A percentile compares a stretch with the other conserved stretches of the same genome.
phyloP scores from a whole-genome alignment of 2,888 invertebrate species.

The Scrobipalpa atriplicella region DNA sequence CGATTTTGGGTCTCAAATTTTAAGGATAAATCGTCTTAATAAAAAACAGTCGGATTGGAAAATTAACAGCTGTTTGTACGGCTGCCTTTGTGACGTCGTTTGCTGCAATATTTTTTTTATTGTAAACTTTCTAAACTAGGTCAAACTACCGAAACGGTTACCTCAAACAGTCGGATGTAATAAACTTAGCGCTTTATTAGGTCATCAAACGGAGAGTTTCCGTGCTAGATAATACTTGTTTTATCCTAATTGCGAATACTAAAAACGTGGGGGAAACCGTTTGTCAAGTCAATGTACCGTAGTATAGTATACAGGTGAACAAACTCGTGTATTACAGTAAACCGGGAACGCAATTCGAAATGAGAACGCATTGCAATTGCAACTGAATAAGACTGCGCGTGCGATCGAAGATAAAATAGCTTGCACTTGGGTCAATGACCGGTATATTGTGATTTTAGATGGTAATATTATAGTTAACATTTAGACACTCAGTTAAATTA shows the following conservation, averaged over 20 bases:
- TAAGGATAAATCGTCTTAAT: no score
- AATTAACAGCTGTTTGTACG: no score
- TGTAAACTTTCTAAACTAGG: not conserved
- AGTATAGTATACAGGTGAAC: constrained; percentile 1
- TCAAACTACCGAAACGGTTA: not conserved
- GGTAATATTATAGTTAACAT: no score
- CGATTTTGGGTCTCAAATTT: no score
- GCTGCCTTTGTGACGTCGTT: no score
- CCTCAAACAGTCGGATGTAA: not conserved
- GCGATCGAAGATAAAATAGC: not conserved
- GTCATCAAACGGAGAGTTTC: constrained; percentile 13
- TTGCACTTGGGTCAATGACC: constrained; percentile 16
- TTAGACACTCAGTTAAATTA: no score
- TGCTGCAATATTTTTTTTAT: not conserved
- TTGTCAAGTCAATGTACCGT: constrained; percentile 10
- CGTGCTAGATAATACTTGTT: constrained; percentile 16
- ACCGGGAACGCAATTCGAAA: constrained; percentile 26
- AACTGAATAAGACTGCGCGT: not conserved
- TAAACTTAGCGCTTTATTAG: constrained; percentile 4
- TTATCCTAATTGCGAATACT: constrained; percentile 11
- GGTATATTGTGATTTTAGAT: not conserved
- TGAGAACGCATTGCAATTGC: constrained; percentile 17
- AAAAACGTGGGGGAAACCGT: constrained; percentile 1
- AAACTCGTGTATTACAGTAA: constrained; percentile 17
- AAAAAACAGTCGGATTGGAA: no score